These are phyloP conservation scores for Dasypogon diadema DNA, from an alignment of 2,888 invertebrate species.

Conservation along the genomic window DNA sequence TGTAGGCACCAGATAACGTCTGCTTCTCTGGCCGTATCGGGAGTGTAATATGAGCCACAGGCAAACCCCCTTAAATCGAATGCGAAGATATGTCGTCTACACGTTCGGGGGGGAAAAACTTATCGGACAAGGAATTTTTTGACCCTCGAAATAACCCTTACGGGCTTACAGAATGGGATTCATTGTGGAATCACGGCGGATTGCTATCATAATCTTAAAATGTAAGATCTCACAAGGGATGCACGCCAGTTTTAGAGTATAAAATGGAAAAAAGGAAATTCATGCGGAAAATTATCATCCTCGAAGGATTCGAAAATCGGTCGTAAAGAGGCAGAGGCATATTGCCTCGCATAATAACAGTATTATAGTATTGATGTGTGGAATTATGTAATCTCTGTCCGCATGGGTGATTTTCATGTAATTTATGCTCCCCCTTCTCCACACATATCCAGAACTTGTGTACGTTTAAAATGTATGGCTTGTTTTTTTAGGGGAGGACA, in stretches of 20 bases:
- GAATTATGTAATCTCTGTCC: conserved; percentile 30
- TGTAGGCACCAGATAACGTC: conserved; percentile 15
- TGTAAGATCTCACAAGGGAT: background rate
- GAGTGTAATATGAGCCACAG: background rate
- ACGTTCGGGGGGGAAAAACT: background rate
- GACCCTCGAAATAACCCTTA: conserved; percentile 23
- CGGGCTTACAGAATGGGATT: conserved; percentile 35
- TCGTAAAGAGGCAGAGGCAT: conserved; percentile 17
- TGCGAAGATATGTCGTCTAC: conserved; percentile 1
- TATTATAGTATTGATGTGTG: conserved; percentile 10
- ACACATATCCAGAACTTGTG: too few relatives aligned
- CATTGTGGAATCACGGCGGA: conserved; percentile 37
- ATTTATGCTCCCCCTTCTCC: too few relatives aligned
- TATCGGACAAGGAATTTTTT: conserved; percentile 7
- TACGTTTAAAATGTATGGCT: too few relatives aligned
- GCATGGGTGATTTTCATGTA: background rate
- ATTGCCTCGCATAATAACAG: conserved; percentile 36
- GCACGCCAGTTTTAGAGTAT: background rate
- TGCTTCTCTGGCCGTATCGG: conserved; percentile 7
- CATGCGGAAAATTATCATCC: conserved; percentile 49
- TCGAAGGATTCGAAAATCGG: conserved; percentile 10
- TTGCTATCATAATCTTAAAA: conserved; percentile 12
- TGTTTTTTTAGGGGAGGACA: too few relatives aligned
- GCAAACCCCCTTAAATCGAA: background rate
- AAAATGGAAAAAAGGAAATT: conserved; percentile 25